Percentiles rank a stretch among this genome's conserved stretches.
Conservation (phyloP, 2,113 vertebrate genomes). For the Bubo blakistoni region DNA sequence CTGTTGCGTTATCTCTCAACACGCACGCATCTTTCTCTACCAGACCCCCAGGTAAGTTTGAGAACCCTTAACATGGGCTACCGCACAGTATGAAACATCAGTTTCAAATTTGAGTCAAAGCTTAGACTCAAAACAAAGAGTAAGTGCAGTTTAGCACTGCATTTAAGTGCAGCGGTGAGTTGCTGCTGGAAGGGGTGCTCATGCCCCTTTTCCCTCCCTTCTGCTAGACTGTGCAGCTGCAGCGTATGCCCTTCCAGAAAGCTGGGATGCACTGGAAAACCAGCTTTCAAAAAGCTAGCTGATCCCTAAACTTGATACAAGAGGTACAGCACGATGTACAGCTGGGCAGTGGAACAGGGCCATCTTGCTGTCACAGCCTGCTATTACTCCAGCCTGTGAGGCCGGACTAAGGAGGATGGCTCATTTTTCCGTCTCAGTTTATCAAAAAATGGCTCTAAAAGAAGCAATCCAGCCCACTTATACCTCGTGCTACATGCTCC, state of each 20-base stretch:
- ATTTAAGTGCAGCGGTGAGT: not conserved
- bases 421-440: not conserved
- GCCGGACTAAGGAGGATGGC: not conserved
- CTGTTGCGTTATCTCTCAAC: not conserved
- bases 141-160: not conserved
- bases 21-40: not conserved
- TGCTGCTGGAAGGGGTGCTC: not conserved
- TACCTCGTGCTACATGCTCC: not conserved
- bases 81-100: not conserved
- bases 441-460: not conserved
- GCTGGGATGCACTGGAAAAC: not conserved
- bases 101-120: not conserved
- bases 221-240: not conserved
- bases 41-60: not conserved
- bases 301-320: not conserved
- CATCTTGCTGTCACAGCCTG: slow-evolving; percentile 17
- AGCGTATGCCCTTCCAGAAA: not conserved
- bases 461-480: not conserved
- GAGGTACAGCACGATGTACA: not conserved
- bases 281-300: not conserved
- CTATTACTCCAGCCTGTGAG: not conserved
- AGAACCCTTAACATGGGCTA: not conserved
- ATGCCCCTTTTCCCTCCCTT: not conserved
- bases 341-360: not conserved
- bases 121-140: not conserved